Percentiles rank a stretch among this genome's conserved stretches.
phyloP scores from a whole-genome alignment of 2,888 invertebrate genomes.

The Acronicta psi region DNA sequence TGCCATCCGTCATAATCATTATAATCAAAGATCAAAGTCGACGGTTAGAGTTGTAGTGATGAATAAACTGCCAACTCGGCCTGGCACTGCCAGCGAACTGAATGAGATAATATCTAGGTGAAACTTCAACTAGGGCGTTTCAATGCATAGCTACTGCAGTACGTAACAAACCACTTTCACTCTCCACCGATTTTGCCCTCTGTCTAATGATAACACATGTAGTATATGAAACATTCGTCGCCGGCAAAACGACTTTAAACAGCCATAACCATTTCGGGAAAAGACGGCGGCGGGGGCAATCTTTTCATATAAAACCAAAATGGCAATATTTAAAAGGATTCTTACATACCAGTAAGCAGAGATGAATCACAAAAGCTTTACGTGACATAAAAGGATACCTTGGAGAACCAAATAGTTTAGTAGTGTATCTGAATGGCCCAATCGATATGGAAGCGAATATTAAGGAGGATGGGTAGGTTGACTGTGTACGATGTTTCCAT shows the following conservation, averaged over 20 bases:
- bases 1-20: conserved; percentile 61
- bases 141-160: conserved; percentile 58
- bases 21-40: conserved; percentile 73
- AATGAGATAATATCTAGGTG: conserved; percentile 77
- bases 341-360: conserved; percentile 13
- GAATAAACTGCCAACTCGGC: conserved; percentile 75
- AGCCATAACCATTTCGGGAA: conserved; percentile 11
- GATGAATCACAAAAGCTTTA: conserved; percentile 24
- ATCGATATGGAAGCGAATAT: conserved; percentile 14
- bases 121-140: conserved; percentile 76
- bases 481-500: conserved; percentile 3
- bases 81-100: conserved; percentile 70
- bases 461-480: conserved; percentile 1
- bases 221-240: conserved; percentile 12
- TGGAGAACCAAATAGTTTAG: conserved; percentile 4
- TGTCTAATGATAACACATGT: conserved; percentile 44
- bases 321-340: conserved; percentile 30
- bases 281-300: background rate
- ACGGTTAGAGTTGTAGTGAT: conserved; percentile 61
- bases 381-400: conserved; percentile 18
- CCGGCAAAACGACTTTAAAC: background rate
- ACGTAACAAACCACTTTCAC: conserved; percentile 78
- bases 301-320: conserved; percentile 21
- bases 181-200: conserved; percentile 65
- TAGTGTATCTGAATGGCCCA: conserved; percentile 2